Evolutionary conservation across 2,113 vertebrate genomes (phyloP), one percentile per base, ranked within the genome.

Genomic region (Mellivora capensis): DNA sequence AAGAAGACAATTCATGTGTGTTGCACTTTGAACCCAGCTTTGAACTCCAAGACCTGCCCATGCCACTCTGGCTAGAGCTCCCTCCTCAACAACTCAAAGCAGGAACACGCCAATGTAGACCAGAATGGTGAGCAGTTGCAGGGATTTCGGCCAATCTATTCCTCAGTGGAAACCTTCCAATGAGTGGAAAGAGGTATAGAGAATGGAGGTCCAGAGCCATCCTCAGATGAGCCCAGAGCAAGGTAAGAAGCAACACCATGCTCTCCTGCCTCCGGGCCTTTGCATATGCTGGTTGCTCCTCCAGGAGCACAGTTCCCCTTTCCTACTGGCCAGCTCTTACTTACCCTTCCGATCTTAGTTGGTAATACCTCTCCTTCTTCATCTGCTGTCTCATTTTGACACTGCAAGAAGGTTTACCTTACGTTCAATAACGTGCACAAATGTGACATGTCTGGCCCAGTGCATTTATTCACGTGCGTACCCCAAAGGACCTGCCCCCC

Each of bases 181-280:
- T 4, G 62, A 87, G 27, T 18, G 7, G 25, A 37, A 81, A 49
- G 57, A 44, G 52, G 31, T 7, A 6, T 0, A 20, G 86, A 54
- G 77, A 71, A 90, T 34, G 0, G 0, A 74, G 11, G 7, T 39
- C 12, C 25, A 23, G 8, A 34, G 21, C 11, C 9, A 0, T 5
- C 39, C 4, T 34, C 21, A 10, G 39, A n/a, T 4, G 7, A 85
- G 20, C 34, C 34, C 49, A n/a, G 69, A 84, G 31, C 31, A 13
- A 25, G 39, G 25, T 1, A 34, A 69, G 52, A 37, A 74, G 18
- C 29, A 37, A 25, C 1, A 2, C 7, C 13, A 0, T 0, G 39
- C 7, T 4, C 27, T 31, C 64, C 31, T 13, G 7, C 37, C 69
- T 9, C 93, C 3, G 54, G 72, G 54, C 37, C 92, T 76, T 95